phyloP scores from a whole-genome alignment of 2,797 vertebrate genomes.

The Sebastes cheni region DNA sequence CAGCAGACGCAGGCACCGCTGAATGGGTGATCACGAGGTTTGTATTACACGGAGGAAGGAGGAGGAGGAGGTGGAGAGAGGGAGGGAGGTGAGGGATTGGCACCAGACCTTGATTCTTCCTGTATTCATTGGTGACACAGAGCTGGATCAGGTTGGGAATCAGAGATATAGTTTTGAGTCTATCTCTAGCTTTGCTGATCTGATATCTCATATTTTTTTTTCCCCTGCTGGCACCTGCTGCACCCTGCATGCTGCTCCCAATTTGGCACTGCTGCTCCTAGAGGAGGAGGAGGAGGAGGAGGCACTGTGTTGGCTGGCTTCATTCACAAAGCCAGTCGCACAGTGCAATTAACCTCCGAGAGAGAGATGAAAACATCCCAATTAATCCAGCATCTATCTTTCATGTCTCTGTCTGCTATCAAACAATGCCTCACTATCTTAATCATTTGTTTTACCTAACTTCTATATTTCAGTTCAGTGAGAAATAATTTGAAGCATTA shows the following conservation, averaged over 20 bases:
- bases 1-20: conserved; percentile 61
- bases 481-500: background rate
- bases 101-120: conserved; percentile 55
- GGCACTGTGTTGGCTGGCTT: conserved; percentile 46
- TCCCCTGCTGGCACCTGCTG: conserved; percentile 59
- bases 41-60: conserved; percentile 69
- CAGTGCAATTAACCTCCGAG: conserved; percentile 32
- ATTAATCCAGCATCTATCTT: background rate
- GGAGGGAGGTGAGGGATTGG: conserved; percentile 62
- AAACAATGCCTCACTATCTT: background rate
- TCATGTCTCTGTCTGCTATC: background rate
- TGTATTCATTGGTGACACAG: conserved; percentile 29
- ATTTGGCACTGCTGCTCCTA: conserved; percentile 47
- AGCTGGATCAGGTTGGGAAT: background rate
- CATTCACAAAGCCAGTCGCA: conserved; percentile 71
- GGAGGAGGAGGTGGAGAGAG: conserved; percentile 17
- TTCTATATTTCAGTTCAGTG: background rate
- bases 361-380: conserved; percentile 28
- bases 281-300: conserved; percentile 31
- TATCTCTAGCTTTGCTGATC: background rate
- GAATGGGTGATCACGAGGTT: conserved; percentile 81
- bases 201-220: background rate
- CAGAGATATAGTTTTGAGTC: background rate
- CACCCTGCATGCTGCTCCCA: conserved; percentile 45
- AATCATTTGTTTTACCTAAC: background rate